A percentile compares a stretch with the other conserved stretches of the same genome.
Evolutionary conservation across 2,888 invertebrate species (phyloP).

Genomic region (Eupithecia exiguata): DNA sequence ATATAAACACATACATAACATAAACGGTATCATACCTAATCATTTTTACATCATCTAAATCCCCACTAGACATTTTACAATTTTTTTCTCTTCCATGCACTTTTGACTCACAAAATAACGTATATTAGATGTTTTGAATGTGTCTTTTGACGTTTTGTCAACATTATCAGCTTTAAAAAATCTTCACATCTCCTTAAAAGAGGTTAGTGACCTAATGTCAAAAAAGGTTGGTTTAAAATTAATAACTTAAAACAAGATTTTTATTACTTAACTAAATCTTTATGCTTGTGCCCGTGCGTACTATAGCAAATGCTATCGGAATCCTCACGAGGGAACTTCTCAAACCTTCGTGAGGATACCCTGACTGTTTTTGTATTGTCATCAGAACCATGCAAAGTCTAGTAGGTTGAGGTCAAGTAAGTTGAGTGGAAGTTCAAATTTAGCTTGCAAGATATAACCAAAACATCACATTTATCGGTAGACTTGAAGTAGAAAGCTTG

Average conservation of each 20-base stretch:
- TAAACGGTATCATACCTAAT: background rate
- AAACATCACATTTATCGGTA: background rate
- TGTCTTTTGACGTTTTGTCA: background rate
- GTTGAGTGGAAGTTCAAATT: too few relatives aligned
- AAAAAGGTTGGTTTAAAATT: background rate
- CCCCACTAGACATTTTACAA: background rate
- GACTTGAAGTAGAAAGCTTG: background rate
- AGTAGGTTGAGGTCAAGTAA: too few relatives aligned
- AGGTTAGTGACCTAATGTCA: background rate
- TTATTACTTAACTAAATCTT: background rate
- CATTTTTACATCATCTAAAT: background rate
- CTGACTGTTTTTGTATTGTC: background rate
- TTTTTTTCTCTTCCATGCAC: background rate
- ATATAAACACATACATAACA: background rate
- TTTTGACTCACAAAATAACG: background rate
- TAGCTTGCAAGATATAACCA: background rate
- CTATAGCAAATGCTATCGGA: background rate
- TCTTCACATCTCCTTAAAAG: background rate
- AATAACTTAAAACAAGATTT: background rate
- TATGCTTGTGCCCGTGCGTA: background rate
- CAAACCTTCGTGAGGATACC: background rate
- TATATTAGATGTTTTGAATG: background rate
- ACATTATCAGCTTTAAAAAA: background rate
- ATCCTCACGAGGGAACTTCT: background rate
- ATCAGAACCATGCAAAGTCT: too few relatives aligned